Evolutionary conservation across 1,140 invertebrate genomes (phyloP).

Genomic region (Drosophila navojoa): DNA sequence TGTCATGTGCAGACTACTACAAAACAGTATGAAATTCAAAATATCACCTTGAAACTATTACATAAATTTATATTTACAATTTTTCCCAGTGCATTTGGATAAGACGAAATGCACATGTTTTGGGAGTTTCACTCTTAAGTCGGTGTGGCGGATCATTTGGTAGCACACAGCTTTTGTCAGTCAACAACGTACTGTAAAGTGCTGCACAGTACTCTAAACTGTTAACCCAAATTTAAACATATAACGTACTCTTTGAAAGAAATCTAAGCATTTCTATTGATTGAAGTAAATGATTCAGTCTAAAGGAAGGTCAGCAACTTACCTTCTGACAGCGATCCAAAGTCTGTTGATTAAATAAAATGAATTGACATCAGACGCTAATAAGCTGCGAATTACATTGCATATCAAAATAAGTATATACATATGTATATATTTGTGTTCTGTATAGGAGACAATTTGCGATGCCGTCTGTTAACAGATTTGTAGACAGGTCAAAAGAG

Average conservation of each 20-base stretch:
- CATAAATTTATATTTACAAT: too few species aligned
- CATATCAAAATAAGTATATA: neutral
- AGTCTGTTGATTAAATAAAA: constrained; percentile 2
- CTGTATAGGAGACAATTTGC: constrained; percentile 28
- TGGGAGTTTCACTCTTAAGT: too few species aligned
- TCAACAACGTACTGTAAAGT: neutral
- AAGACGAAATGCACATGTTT: too few species aligned
- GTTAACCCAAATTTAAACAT: neutral
- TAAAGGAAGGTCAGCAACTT: neutral
- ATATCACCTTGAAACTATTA: too few species aligned
- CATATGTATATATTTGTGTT: neutral
- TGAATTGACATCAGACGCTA: constrained; percentile 6
- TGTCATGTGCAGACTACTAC: too few species aligned
- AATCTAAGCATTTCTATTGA: neutral
- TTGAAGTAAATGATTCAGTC: neutral
- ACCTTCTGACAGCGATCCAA: neutral
- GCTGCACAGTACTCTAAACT: too few species aligned
- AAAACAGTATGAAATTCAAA: too few species aligned
- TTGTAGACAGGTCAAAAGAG: neutral
- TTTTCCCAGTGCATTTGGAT: too few species aligned
- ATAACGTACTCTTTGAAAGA: neutral
- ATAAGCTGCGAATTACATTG: neutral
- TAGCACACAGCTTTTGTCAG: constrained; percentile 22
- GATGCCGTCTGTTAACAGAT: constrained; percentile 29
- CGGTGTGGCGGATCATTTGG: neutral